phyloP scores from a whole-genome alignment of 2,797 vertebrate species.

The Clamator glandarius region DNA sequence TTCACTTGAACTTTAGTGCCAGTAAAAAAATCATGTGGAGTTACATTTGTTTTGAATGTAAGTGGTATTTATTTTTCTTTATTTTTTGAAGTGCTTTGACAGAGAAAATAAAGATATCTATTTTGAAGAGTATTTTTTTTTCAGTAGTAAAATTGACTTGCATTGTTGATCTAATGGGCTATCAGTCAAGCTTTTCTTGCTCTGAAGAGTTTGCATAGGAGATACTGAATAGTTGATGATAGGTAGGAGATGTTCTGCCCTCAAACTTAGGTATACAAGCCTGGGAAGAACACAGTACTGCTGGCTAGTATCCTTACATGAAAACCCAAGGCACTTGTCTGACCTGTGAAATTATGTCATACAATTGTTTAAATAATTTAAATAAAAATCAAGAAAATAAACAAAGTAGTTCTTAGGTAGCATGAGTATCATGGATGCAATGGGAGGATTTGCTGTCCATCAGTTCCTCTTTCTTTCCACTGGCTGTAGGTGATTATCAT shows the following conservation, averaged over 20 bases:
- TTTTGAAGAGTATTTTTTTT: neutral
- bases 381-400: neutral
- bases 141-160: neutral
- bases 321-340: neutral
- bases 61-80: slow-evolving; percentile 13
- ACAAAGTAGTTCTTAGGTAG: neutral
- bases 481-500: neutral
- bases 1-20: neutral
- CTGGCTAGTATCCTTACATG: neutral
- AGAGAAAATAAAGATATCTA: slow-evolving; percentile 1
- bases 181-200: slow-evolving; percentile 8
- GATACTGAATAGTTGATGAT: slow-evolving; percentile 10
- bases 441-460: neutral
- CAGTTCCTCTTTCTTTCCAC: neutral
- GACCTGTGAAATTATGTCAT: neutral
- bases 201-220: neutral
- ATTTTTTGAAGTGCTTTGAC: slow-evolving; percentile 24
- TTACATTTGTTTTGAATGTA: neutral
- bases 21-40: neutral
- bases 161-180: slow-evolving; percentile 14
- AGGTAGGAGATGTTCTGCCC: neutral
- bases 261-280: neutral
- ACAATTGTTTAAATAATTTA: neutral
- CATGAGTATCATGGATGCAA: neutral
- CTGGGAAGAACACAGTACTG: neutral